Evolutionary conservation across 2,113 vertebrate genomes (phyloP), one percentile per base, ranked within the genome.

Genomic region (Motacilla alba): DNA sequence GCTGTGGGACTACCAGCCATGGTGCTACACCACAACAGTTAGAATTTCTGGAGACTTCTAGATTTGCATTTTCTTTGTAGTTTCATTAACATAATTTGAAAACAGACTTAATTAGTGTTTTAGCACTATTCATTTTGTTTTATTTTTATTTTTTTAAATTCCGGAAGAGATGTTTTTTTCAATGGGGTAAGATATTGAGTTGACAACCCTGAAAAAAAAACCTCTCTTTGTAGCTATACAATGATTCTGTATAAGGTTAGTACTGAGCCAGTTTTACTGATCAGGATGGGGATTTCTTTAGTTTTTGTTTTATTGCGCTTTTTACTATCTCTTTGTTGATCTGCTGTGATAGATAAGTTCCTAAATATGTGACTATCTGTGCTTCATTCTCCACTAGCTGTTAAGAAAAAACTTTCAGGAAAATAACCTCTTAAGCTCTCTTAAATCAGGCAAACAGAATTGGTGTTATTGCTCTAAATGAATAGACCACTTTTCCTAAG

Each of bases 41-140:
- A 92, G 93, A 85, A 95, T 96, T 97, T 97, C 96, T 96, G 82
- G 92, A 97, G 96, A 91, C 66, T 87, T 97, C 90, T 90, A 82
- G 66, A 97, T 97, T 97, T 97, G 94, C 96, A 97, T 97, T 95
- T 96, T 92, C 96, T 97, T 97, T 97, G 96, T 97, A 97, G 90
- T 96, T 97, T 93, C 79, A 95, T 97, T 97, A 97, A 77, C 94
- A 95, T 97, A 96, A 97, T 95, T 96, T 77, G 41, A 96, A 96
- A 97, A 89, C 92, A 97, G 95, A 82, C 83, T 87, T 97, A 96
- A 97, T 97, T 97, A 97, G 86, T 94, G 95, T 91, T 93, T 94
- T 93, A 96, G 18, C 55, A 79, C 76, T 92, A 62, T 95, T 83
- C 41, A 75, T 90, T 93, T 95, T 89, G 82, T 56, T 91, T 69